Conservation (phyloP, 2,888 invertebrate genomes). For the Busseola fusca region DNA sequence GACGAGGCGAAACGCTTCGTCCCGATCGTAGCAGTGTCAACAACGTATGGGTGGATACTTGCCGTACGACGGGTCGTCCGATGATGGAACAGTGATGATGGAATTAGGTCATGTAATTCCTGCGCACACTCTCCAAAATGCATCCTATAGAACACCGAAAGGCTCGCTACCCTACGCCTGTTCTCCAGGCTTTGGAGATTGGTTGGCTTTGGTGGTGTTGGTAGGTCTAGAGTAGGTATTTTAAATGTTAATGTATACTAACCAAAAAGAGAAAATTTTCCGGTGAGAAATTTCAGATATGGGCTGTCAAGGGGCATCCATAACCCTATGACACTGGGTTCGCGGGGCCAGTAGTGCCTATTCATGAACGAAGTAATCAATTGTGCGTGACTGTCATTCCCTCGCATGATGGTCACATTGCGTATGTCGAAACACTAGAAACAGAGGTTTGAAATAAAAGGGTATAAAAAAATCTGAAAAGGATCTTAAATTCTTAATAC, state of each 20-base stretch:
- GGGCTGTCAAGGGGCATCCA: conserved; percentile 77
- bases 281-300: conserved; percentile 75
- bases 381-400: conserved; percentile 77
- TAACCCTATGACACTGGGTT: conserved; percentile 84
- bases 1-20: too few relatives aligned
- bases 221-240: too few relatives aligned
- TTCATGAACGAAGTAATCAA: conserved; percentile 85
- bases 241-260: conserved; percentile 38
- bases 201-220: too few relatives aligned
- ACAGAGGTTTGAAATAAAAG: not conserved
- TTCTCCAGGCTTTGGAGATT: too few relatives aligned
- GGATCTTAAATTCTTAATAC: not conserved
- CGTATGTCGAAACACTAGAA: conserved; percentile 78
- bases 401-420: conserved; percentile 76
- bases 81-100: too few relatives aligned
- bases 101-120: too few relatives aligned
- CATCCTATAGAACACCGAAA: too few relatives aligned
- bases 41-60: too few relatives aligned
- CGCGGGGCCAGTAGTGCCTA: conserved; percentile 86
- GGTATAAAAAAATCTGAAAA: not conserved
- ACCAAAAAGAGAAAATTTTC: conserved; percentile 76
- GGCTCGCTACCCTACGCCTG: too few relatives aligned
- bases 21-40: too few relatives aligned
- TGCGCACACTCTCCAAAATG: too few relatives aligned
- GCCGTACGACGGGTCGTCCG: too few relatives aligned